Conservation (phyloP, 2,797 vertebrate genomes). For the Peromyscus attwateri region DNA sequence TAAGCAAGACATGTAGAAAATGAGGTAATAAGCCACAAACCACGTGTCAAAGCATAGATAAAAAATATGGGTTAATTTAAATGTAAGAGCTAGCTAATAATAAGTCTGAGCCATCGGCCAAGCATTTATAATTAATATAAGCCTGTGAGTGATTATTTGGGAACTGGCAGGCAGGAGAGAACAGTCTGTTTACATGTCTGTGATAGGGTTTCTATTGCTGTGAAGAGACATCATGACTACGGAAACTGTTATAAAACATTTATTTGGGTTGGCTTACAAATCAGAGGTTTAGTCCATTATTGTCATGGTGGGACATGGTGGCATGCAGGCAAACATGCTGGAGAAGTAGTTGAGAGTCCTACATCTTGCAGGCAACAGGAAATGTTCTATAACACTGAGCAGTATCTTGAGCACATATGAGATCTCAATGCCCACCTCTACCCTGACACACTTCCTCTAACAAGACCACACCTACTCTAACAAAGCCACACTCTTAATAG, state of each 20-base stretch:
- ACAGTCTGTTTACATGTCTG: neutral
- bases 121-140: no score
- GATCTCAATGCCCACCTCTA: neutral
- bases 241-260: neutral
- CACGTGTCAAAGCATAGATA: no score
- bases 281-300: neutral
- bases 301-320: neutral
- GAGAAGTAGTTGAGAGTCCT: neutral
- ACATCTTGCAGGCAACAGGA: neutral
- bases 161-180: no score
- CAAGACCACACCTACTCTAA: neutral
- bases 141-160: no score
- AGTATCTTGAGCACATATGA: neutral
- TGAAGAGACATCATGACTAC: neutral
- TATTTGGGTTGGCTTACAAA: neutral
- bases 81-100: no score
- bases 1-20: no score
- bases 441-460: neutral
- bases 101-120: no score
- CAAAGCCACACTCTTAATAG: neutral
- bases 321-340: neutral
- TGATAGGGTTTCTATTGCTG: neutral
- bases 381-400: neutral
- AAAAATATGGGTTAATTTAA: no score
- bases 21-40: no score